Conservation (phyloP, 2,888 invertebrate genomes). For the Limulus polyphemus region DNA sequence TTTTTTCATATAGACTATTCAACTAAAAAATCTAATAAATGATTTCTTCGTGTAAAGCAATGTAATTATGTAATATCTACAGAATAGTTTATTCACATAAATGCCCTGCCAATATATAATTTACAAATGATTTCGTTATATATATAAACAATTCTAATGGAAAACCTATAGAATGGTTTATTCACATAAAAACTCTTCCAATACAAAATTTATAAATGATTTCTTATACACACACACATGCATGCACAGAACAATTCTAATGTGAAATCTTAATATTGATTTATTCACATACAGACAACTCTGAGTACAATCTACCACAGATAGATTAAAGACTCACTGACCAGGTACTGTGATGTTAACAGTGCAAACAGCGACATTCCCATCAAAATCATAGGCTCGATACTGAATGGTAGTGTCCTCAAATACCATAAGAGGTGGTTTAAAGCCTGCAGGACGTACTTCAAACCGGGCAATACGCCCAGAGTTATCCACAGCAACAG, state of each 20-base stretch:
- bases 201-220: constrained; percentile 2
- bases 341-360: constrained; percentile 84
- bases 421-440: constrained; percentile 72
- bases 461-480: constrained; percentile 85
- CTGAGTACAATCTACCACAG: too few relatives aligned
- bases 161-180: too few relatives aligned
- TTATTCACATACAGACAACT: too few relatives aligned
- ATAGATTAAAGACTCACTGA: constrained; percentile 28
- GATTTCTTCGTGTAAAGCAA: too few relatives aligned
- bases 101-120: constrained; percentile 1
- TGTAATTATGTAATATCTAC: too few relatives aligned
- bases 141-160: too few relatives aligned
- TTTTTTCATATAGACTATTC: too few relatives aligned
- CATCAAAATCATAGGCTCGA: constrained; percentile 92
- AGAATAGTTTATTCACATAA: too few relatives aligned
- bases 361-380: constrained; percentile 92
- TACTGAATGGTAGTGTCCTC: constrained; percentile 87
- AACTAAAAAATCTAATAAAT: too few relatives aligned
- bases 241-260: too few relatives aligned
- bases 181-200: too few relatives aligned
- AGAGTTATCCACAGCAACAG: constrained; percentile 86
- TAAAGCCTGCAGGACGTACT: constrained; percentile 81
- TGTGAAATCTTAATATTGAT: too few relatives aligned
- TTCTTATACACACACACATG: background rate
- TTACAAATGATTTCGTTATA: background rate